Base-by-base conservation (phyloP, 1,140 invertebrate species). In the Habropoda laboriosa region DNA sequence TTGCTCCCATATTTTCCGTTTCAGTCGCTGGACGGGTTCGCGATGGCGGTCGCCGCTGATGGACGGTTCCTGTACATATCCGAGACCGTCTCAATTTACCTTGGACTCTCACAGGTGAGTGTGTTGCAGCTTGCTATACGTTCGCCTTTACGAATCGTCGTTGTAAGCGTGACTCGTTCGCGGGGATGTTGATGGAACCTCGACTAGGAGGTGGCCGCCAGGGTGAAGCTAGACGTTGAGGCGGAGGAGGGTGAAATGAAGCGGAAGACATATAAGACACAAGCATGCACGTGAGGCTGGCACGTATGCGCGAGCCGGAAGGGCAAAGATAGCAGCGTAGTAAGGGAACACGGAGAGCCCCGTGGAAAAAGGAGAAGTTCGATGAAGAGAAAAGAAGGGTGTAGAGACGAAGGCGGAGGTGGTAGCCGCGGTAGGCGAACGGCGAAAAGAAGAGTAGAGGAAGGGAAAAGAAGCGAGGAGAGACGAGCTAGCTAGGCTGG, bases 41-140 rank as follows among this genome's bases (percentile, higher is more conserved):
- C 98, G 80, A 96, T 99, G 93, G 97, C 97, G 24, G 95, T 99
- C 58, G 97, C 97, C 47, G 97, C 97, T 86, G 98, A 99, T 94
- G 98, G 98, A 81, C 95, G 98, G 90, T 99, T 99, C 94, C 95
- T 99, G 89, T 99, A 99, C 94, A 99, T 99, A 94, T 99, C 98
- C 82, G 98, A 99, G 95, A 99, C 98, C 82, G 98, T 99, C 87
- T 99, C 98, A 90, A 99, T 99, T 93, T 99, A 99, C 94, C 95
- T 99, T 91, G 98, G 98, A 87, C 96, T 99, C 91, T 99, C 98
- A 93, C 98, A 99, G 96, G 98, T 99, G 94, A 96, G 94, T 94
- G 78, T 78, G 61, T 42, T n/a, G n/a, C n/a, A 45, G 35, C 32
- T 8, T 10, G 18, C n/a, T 30, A 12, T n/a, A 30, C 47, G 2